Conservation (phyloP, 2,113 vertebrate species). For the Pampusana beccarii region DNA sequence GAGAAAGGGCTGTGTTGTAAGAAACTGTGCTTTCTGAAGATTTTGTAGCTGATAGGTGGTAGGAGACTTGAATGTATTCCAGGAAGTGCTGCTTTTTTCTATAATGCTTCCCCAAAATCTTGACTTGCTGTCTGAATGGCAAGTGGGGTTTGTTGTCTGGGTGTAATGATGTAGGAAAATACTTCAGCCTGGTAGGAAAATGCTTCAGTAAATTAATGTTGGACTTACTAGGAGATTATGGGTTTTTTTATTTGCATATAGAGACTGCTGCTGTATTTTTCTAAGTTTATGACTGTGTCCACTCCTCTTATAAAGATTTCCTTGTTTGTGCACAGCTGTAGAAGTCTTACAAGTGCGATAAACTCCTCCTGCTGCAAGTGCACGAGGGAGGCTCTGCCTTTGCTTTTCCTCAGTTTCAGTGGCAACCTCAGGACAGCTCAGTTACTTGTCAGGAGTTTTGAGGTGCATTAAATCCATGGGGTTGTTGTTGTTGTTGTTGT, state of each 20-base stretch:
- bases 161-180: neutral
- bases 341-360: neutral
- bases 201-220: neutral
- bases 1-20: neutral
- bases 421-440: neutral
- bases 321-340: constrained; percentile 15
- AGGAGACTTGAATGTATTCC: neutral
- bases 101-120: neutral
- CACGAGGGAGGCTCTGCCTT: neutral
- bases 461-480: neutral
- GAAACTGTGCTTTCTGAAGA: neutral
- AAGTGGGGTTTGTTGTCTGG: neutral
- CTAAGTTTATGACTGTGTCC: neutral
- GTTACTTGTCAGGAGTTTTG: neutral
- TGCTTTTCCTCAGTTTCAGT: neutral
- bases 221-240: neutral
- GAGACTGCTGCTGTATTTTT: neutral
- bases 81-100: neutral
- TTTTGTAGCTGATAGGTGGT: neutral
- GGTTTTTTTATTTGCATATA: neutral
- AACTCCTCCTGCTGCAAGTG: neutral
- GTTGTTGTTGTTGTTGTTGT: neutral
- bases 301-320: neutral
- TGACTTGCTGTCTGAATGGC: neutral
- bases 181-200: neutral